These are phyloP conservation scores for Apotomis capreana DNA, from an alignment of 2,888 invertebrate genomes.

Conservation along the genomic window DNA sequence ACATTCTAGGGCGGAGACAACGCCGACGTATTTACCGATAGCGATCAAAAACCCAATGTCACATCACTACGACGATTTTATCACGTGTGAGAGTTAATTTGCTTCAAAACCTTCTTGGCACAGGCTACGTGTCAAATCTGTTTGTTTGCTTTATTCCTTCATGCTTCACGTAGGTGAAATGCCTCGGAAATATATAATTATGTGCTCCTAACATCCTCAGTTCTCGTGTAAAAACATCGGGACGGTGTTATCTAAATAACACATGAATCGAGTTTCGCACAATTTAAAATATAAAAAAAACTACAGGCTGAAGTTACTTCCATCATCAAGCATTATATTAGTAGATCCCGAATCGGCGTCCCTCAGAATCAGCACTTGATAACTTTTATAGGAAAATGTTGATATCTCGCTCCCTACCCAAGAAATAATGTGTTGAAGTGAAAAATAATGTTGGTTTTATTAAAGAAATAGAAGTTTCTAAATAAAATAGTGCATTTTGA, in stretches of 20 bases:
- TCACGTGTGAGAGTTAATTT: conserved; percentile 41
- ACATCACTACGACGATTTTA: conserved; percentile 36
- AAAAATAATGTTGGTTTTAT: too few relatives aligned
- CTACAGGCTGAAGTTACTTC: too few relatives aligned
- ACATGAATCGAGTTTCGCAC: background rate
- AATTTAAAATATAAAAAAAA: background rate
- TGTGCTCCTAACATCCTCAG: conserved; percentile 23
- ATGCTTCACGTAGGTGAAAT: conserved; percentile 58
- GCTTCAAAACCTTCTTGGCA: conserved; percentile 35
- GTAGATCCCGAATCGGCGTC: too few relatives aligned
- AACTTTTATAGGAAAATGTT: too few relatives aligned
- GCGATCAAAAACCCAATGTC: conserved; percentile 29
- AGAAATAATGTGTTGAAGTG: too few relatives aligned
- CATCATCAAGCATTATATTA: too few relatives aligned
- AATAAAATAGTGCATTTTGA: too few relatives aligned
- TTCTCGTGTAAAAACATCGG: background rate
- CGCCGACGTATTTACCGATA: conserved; percentile 31
- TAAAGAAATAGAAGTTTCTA: too few relatives aligned
- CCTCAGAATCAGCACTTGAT: too few relatives aligned
- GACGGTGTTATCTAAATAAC: background rate
- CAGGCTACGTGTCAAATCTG: conserved; percentile 39
- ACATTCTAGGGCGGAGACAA: conserved; percentile 2
- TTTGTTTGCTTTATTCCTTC: conserved; percentile 55
- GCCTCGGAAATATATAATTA: conserved; percentile 51
- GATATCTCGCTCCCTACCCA: too few relatives aligned